A percentile compares a stretch with the other conserved stretches of the same genome.
Evolutionary conservation across 2,113 vertebrate species (phyloP).

Genomic region (Meleagris gallopavo): DNA sequence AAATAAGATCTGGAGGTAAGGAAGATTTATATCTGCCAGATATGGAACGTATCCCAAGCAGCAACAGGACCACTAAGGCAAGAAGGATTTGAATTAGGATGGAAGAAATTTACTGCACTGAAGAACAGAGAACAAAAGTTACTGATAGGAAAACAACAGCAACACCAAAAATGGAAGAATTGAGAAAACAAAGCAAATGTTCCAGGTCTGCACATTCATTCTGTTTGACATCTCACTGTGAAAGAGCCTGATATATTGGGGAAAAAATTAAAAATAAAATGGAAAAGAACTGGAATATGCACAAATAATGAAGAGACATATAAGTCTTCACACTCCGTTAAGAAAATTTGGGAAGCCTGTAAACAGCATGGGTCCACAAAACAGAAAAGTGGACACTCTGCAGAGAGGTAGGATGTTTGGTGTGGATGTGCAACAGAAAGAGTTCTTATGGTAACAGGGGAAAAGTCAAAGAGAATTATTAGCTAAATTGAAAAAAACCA

Average conservation of each 20-base stretch:
- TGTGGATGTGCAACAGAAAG: background rate
- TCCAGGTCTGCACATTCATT: background rate
- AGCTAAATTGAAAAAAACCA: background rate
- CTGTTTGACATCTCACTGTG: background rate
- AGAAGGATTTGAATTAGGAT: background rate
- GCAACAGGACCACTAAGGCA: background rate
- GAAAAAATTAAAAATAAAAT: background rate
- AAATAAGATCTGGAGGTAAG: background rate
- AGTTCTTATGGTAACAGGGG: background rate
- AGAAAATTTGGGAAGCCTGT: background rate
- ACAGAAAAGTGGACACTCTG: accelerated
- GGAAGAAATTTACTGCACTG: background rate
- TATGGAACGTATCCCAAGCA: background rate
- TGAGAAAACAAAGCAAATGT: background rate
- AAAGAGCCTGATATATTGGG: background rate
- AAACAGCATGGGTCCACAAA: background rate
- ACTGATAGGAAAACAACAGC: background rate
- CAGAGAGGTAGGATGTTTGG: background rate
- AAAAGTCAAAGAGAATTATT: background rate
- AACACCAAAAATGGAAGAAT: background rate
- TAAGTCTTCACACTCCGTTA: background rate
- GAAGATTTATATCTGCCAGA: background rate
- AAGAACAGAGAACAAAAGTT: background rate
- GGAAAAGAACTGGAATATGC: background rate
- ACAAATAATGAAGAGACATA: background rate